Evolutionary conservation across 2,888 invertebrate genomes (phyloP), one percentile per base, ranked within the genome.

Genomic region (Gandaritis pyraliata): DNA sequence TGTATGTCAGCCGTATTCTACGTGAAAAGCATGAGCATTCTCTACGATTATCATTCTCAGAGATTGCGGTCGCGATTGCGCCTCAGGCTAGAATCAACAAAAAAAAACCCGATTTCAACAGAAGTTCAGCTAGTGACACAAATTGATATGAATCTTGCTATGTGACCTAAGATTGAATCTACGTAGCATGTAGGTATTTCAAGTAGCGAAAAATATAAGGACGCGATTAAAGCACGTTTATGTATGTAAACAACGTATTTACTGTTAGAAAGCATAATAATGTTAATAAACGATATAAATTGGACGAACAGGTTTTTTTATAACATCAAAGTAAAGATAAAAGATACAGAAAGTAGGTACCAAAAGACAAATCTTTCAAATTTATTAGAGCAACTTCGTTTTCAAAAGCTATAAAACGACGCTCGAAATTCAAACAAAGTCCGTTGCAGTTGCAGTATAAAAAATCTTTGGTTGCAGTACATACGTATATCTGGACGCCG

Each of bases 401-500:
- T 33, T 61, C 57, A 59, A 60, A 47, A 59, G 54, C 54, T 30
- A 71, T 69, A 65, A 70, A 71, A 66, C 53, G 53, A 50, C 63
- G 55, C 59, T 68, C 62, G 56, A 75, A 74, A 74, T 69, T 74
- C 74, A 75, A 78, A 78, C 65, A 65, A 69, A 78, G 74, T 76
- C 71, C 69, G 64, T 66, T 68, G 52, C 54, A 65, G 60, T n/a
- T n/a, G n/a, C n/a, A n/a, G n/a, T n/a, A n/a, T n/a, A n/a, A n/a
- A n/a, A n/a, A n/a, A n/a, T n/a, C n/a, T n/a, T n/a, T n/a, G n/a
- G n/a, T n/a, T n/a, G n/a, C n/a, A n/a, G 23, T 56, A 69, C 64
- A 55, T 60, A 67, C 59, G 36, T 57, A 70, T 72, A 71, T 29
- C 69, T 68, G 66, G 68, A 70, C 68, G 65, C 41, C 36, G 49